Evolutionary conservation across 2,113 vertebrate genomes (phyloP), one percentile per base, ranked within the genome.

Genomic region (Struthidea cinerea): DNA sequence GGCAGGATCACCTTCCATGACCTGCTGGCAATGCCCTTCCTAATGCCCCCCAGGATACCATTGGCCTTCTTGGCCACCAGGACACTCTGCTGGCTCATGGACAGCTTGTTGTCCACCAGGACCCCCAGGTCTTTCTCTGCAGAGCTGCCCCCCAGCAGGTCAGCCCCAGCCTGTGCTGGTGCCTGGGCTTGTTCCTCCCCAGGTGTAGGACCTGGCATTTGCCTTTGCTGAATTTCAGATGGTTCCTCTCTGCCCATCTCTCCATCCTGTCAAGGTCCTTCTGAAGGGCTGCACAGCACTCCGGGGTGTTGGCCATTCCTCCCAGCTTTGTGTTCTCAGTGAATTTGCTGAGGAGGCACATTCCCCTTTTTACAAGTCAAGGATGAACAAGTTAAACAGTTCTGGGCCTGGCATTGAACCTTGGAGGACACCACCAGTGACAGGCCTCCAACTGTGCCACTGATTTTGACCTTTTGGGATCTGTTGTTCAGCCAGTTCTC

Each of bases 301-400:
- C n/a, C 0, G 1, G 9, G 24, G 7, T 47, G 4, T 21, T 11
- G 4, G 41, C n/a, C 24, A 5, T 13, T 63, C 9, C 37, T 68
- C 41, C 19, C 65, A 70, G 16, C 6, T 30, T 11, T 79, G 56
- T 63, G 30, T 30, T 7, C 28, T 24, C 19, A n/a, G 56, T 20
- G 39, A n/a, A n/a, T 33, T 55, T 41, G 8, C 30, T 87, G 49
- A 63, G 39, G 17, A 53, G 39, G 23, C 23, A 28, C 10, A 10
- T 60, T 23, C 18, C 7, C 17, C 33, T 16, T 61, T 39, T 37
- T 53, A 5, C 16, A 44, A 44, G 16, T 44, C 13, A 44, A 19
- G 32, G 21, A 53, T 61, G 39, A 61, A 16, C 7, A 53, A 46
- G 7, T 27, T 18, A 27, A 73, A 39, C 27, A 37, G 17, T 63